Base-by-base conservation (phyloP, 2,888 invertebrate genomes). In the Scrobipalpa atriplicella region DNA sequence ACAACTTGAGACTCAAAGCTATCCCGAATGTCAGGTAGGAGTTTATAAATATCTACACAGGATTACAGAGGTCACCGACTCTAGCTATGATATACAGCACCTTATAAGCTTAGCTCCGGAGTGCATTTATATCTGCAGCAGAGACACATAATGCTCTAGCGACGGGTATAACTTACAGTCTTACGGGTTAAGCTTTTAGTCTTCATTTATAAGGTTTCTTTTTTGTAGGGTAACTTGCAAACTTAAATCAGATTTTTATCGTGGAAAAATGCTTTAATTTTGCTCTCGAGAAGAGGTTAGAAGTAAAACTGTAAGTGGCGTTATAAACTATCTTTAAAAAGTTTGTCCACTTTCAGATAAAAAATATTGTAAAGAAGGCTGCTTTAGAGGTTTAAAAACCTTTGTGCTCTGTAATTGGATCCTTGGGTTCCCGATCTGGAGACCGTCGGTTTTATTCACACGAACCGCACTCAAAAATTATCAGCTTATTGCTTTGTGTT, bases 81-180 rank as follows among this genome's bases (percentile, higher is more conserved):
- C 18, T 29, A n/a, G 18, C 41, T 64, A 64, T 64, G 64, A 64
- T 18, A 64, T 64, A 64, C 41, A 58, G 41, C n/a, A 16, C 58
- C 38, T 56, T 56, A 41, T 52, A 29, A 64, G 64, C 64, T 56
- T 41, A 64, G 43, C 64, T 54, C 21, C 16, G 41, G 43, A 62
- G 62, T 39, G 43, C 62, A 62, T 62, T 62, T 62, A 43, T 62
- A 62, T 43, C 41, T 62, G 13, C 43, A 62, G 62, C 11, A 19
- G 43, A 62, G 62, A 62, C 62, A 62, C 43, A 41, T 43, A 41
- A 62, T 62, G 41, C 21, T 29, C 62, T 21, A 11, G 39, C 61
- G 61, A 61, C 61, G 39, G 61, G 36, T 16, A 61, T 61, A 39
- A 61, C 61, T 61, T 61, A 61, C 18, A 61, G 62, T 21, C 43